Evolutionary conservation across 2,888 invertebrate species (phyloP).

Genomic region (Rutpela maculata): DNA sequence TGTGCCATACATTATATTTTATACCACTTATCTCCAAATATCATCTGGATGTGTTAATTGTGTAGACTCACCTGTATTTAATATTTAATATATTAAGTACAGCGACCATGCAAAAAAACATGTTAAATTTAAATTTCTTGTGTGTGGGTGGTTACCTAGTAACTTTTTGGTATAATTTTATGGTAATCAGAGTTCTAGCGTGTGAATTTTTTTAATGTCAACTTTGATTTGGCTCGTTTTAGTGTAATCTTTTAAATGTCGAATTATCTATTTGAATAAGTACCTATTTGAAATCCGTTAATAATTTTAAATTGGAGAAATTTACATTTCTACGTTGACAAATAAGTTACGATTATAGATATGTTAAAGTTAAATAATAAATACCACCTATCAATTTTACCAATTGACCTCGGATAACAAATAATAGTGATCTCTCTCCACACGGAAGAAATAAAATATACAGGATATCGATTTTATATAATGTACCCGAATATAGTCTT

Average conservation of each 20-base stretch:
- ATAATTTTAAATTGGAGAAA: neutral
- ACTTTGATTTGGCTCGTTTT: neutral
- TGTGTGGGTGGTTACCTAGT: neutral
- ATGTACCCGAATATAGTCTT: no score
- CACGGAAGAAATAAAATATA: neutral
- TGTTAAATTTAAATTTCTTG: neutral
- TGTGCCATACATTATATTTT: neutral
- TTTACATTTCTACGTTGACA: neutral
- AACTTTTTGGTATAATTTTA: conserved; percentile 7
- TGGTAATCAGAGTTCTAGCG: neutral
- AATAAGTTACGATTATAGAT: neutral
- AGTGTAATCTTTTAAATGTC: conserved; percentile 3
- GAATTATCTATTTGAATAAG: neutral
- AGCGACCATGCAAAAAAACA: neutral
- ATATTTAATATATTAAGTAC: conserved; percentile 9
- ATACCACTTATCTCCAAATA: conserved; percentile 10
- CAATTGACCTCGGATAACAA: neutral
- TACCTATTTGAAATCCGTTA: neutral
- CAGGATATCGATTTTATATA: neutral
- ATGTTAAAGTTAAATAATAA: neutral
- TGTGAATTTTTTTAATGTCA: conserved; percentile 7
- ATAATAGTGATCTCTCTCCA: neutral
- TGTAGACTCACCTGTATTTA: conserved; percentile 1
- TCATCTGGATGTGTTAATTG: conserved; percentile 13
- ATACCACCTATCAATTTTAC: neutral